Conservation (phyloP, 2,888 invertebrate genomes). For the Oxyteleia sp. region DNA sequence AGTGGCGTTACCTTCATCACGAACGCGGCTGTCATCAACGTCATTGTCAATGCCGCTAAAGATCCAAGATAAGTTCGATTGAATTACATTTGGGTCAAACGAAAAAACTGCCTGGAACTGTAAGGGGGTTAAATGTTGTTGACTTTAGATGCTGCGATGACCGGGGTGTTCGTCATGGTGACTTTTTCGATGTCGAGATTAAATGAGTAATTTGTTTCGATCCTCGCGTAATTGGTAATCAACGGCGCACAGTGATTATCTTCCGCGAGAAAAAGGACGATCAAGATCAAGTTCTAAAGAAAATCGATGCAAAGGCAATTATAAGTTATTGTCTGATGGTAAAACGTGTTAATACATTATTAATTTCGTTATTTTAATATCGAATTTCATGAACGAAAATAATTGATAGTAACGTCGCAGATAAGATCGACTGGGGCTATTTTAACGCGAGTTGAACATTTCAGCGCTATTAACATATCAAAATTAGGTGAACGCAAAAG, state of each 20-base stretch:
- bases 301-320: conserved; percentile 45
- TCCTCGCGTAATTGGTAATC: conserved; percentile 63
- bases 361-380: conserved; percentile 42
- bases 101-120: conserved; percentile 6
- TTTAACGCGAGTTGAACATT: neutral
- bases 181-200: conserved; percentile 39
- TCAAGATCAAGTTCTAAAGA: conserved; percentile 12
- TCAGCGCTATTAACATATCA: conserved; percentile 38
- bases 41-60: conserved; percentile 50
- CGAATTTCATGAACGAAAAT: conserved; percentile 10
- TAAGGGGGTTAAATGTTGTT: conserved; percentile 23
- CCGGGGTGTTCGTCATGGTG: neutral
- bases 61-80: conserved; percentile 45
- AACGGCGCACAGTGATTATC: conserved; percentile 48
- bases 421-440: conserved; percentile 13
- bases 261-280: conserved; percentile 19
- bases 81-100: conserved; percentile 26
- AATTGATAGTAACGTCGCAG: neutral
- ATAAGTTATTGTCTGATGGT: conserved; percentile 20
- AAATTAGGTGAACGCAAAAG: conserved; percentile 12
- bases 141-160: conserved; percentile 34
- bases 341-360: conserved; percentile 47
- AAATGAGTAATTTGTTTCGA: conserved; percentile 59
- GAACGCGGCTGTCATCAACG: conserved; percentile 42
- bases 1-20: conserved; percentile 43